These are phyloP conservation scores for Patiria miniata DNA, from an alignment of 35 echinoderm and acorn worm species.

Conservation along the genomic window DNA sequence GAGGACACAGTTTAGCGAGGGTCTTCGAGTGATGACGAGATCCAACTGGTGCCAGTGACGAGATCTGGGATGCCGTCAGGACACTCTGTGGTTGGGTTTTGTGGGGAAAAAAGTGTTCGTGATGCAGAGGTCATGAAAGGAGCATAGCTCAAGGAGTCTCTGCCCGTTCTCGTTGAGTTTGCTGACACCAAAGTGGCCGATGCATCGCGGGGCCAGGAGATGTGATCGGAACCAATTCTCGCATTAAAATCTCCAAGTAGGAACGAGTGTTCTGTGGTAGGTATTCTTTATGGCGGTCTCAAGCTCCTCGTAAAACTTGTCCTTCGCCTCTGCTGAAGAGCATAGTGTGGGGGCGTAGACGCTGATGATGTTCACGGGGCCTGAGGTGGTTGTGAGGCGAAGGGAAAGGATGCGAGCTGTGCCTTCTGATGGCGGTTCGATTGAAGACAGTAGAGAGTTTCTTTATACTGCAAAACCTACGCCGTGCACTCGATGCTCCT, in stretches of 20 bases:
- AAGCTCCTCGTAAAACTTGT: conserved; percentile 40
- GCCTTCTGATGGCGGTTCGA: background rate
- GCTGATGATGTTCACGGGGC: conserved; percentile 35
- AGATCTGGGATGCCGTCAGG: conserved; percentile 52
- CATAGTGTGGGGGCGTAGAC: conserved; percentile 43
- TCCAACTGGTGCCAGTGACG: conserved; percentile 47
- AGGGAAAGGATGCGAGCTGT: conserved; percentile 13
- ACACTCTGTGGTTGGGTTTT: conserved; percentile 36
- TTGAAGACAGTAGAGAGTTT: conserved; percentile 16
- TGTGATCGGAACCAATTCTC: conserved; percentile 47
- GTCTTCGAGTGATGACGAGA: conserved; percentile 42
- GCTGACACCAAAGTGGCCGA: background rate
- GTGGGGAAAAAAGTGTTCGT: conserved; percentile 25
- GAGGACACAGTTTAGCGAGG: too few relatives aligned
- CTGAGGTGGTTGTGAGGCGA: background rate
- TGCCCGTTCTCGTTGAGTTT: conserved; percentile 46
- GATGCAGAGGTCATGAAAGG: conserved; percentile 32
- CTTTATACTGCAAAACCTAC: conserved; percentile 71
- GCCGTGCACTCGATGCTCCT: conserved; percentile 43
- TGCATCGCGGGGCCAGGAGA: conserved; percentile 17
- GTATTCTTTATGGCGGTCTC: conserved; percentile 17
- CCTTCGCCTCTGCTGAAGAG: background rate
- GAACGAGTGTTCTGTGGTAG: conserved; percentile 26
- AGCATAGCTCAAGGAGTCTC: conserved; percentile 46
- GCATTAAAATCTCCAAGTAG: conserved; percentile 28